These are phyloP conservation scores for Onychomys leucogaster DNA, from an alignment of 2,797 vertebrate species.

Conservation along the genomic window DNA sequence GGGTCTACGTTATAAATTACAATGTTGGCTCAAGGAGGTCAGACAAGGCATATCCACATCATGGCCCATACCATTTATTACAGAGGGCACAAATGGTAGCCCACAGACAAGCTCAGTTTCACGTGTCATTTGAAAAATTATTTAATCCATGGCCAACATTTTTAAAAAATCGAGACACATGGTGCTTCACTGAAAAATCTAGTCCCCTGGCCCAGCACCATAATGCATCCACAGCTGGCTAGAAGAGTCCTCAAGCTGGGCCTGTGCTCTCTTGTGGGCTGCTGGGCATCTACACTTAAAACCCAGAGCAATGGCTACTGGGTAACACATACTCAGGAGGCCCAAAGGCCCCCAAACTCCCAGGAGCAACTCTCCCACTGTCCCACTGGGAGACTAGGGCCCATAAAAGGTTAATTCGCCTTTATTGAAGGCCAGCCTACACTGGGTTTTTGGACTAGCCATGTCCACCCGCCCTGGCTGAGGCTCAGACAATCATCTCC, in stretches of 20 bases:
- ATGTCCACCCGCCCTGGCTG: neutral
- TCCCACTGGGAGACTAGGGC: constrained; percentile 40
- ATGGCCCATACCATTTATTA: neutral
- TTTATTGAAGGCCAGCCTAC: constrained; percentile 48
- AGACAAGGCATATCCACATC: neutral
- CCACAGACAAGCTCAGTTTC: constrained; percentile 43
- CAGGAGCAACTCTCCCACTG: constrained; percentile 7
- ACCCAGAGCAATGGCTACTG: neutral
- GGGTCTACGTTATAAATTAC: neutral
- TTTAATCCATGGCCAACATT: constrained; percentile 71
- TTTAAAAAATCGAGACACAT: neutral
- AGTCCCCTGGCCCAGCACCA: neutral
- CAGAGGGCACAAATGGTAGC: neutral
- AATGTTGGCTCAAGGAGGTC: neutral
- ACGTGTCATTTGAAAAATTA: constrained; percentile 33
- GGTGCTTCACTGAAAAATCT: neutral
- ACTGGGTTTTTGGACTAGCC: constrained; percentile 13
- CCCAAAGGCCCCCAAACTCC: neutral
- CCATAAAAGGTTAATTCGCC: neutral
- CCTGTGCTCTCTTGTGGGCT: neutral
- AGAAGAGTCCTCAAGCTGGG: neutral
- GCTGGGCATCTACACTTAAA: neutral
- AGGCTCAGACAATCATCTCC: constrained; percentile 96
- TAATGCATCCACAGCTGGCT: neutral
- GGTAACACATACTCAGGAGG: neutral